Evolutionary conservation across 2,888 invertebrate genomes (phyloP), one percentile per base, ranked within the genome.

Genomic region (Drosophila parthenogenetica): DNA sequence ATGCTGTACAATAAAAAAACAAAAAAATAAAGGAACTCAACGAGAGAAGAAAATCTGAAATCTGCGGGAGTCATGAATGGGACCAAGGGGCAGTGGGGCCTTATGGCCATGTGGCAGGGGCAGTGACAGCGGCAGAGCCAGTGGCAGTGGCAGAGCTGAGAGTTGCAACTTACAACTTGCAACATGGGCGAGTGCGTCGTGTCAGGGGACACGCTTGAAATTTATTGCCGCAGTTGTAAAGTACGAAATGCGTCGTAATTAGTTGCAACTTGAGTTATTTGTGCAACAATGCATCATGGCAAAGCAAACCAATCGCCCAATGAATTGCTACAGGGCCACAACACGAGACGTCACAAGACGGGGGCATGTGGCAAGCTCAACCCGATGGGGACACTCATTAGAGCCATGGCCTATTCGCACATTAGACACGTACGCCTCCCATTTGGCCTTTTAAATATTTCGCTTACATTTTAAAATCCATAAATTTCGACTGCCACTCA

Each of bases 211-310:
- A 85, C 71, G 70, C 79, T 87, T 68, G 78, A 81, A 76, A 87
- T 86, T 86, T 86, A 86, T 86, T 78, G 86, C 85, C 88, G 59
- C 81, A 75, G 86, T 86, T 87, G 86, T 79, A 79, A 79, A 85
- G 75, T 85, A 86, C 88, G 83, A 87, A 86, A 81, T 86, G 88
- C 86, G 75, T 86, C 73, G 86, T 87, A 86, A 86, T 87, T 86
- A 86, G 85, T 87, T 87, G 85, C 85, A 86, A 86, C 85, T 86
- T 88, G 85, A 86, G 85, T 86, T 86, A 86, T 86, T 86, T 86
- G 88, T 86, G 88, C 85, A 85, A 87, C 85, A 86, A 79, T 82
- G 85, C 84, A 78, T 65, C 74, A 43, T 43, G 60, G 48, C 25
- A 53, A 40, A 43, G 57, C 71, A 64, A 65, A 63, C 51, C 73